Evolutionary conservation across 1,140 invertebrate genomes (phyloP).

Genomic region (Neodiprion pinetum): DNA sequence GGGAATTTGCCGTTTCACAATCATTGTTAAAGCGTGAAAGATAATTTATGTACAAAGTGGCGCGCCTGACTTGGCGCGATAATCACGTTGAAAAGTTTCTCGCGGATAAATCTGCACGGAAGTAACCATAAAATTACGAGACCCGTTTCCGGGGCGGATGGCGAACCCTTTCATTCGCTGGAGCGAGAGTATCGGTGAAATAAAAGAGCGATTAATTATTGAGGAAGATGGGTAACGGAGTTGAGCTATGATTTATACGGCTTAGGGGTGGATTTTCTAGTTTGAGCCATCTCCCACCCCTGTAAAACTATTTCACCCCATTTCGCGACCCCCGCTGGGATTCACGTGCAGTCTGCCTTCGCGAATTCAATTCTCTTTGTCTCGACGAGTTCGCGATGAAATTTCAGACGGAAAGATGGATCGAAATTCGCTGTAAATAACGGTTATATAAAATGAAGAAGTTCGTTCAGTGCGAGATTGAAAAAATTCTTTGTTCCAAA

Average conservation of each 20-base stretch:
- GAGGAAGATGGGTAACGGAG: neutral
- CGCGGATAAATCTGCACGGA: neutral
- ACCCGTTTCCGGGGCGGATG: neutral
- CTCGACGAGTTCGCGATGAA: neutral
- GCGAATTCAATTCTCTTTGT: constrained; percentile 5
- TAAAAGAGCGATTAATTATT: constrained; percentile 4
- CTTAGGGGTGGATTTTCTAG: neutral
- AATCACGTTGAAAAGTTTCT: neutral
- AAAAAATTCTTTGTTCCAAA: too few relatives aligned
- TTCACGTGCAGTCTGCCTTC: neutral
- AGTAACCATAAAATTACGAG: constrained; percentile 1
- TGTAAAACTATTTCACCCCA: neutral
- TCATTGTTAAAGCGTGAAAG: too few relatives aligned
- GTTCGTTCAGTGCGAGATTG: too few relatives aligned
- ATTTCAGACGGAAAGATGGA: too few relatives aligned
- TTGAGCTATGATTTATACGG: constrained; percentile 5
- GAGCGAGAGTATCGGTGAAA: neutral
- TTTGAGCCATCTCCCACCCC: neutral
- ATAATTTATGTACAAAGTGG: too few relatives aligned
- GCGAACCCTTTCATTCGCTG: neutral
- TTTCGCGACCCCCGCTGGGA: neutral
- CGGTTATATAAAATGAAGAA: too few relatives aligned
- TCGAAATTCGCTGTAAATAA: too few relatives aligned
- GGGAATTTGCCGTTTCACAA: too few relatives aligned
- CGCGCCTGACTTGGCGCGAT: neutral